A percentile compares a stretch with the other conserved stretches of the same genome.
Evolutionary conservation across 2,113 vertebrate species (phyloP).

Genomic region (Percopsis transmontana): DNA sequence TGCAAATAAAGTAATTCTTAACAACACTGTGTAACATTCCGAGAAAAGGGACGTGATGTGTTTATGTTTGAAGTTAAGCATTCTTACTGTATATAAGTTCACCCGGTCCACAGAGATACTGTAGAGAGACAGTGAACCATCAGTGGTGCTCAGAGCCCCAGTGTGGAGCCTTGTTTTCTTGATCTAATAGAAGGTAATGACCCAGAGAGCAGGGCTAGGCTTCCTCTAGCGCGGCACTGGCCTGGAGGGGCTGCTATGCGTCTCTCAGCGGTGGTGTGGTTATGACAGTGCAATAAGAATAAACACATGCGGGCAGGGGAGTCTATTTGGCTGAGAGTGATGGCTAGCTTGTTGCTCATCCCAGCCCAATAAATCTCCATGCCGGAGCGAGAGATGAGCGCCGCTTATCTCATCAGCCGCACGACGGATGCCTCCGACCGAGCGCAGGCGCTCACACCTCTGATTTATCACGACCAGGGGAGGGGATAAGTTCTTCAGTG

Average conservation of each 20-base stretch:
- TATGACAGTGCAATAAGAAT: constrained; percentile 87
- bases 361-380: constrained; percentile 95
- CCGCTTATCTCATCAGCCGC: constrained; percentile 89
- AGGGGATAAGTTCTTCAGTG: constrained; percentile 82
- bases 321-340: constrained; percentile 90
- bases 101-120: constrained; percentile 66
- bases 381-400: constrained; percentile 89
- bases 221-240: constrained; percentile 78
- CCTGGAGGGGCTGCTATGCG: constrained; percentile 72
- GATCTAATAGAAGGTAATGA: constrained; percentile 95
- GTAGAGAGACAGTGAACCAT: constrained; percentile 78
- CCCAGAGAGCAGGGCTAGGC: constrained; percentile 72
- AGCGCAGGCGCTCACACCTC: constrained; percentile 79
- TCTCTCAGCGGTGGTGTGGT: constrained; percentile 66
- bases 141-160: constrained; percentile 77
- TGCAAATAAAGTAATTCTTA: neutral
- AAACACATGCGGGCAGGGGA: constrained; percentile 88
- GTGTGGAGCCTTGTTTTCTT: constrained; percentile 84
- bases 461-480: constrained; percentile 75
- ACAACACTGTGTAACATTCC: neutral
- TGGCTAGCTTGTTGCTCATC: constrained; percentile 89
- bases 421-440: constrained; percentile 79
- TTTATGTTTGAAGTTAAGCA: constrained; percentile 62
- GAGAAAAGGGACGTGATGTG: constrained; percentile 49
- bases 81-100: constrained; percentile 74